These are phyloP conservation scores for Petrolisthes cinctipes DNA, from an alignment of 2,888 invertebrate genomes.

Conservation along the genomic window DNA sequence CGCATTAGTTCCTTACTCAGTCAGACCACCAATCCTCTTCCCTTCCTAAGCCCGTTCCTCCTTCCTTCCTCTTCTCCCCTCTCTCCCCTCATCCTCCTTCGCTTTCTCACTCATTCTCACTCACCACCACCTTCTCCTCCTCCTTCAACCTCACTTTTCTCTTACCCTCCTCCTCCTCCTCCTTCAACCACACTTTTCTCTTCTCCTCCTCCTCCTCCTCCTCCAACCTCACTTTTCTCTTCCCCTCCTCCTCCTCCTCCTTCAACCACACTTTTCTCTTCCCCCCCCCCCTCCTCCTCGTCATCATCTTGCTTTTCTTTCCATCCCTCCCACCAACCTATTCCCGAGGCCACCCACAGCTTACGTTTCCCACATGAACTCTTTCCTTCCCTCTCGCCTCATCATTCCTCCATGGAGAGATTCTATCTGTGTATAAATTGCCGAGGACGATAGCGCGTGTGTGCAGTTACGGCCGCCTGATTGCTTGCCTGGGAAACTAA, in stretches of 20 bases:
- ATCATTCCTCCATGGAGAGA: neutral
- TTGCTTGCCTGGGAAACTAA: constrained; percentile 9
- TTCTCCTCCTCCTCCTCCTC: neutral
- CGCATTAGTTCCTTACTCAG: neutral
- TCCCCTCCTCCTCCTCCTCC: neutral
- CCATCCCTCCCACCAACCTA: neutral
- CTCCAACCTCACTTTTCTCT: neutral
- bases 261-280: neutral
- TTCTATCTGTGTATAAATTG: neutral
- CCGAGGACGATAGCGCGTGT: neutral
- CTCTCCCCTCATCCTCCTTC: neutral
- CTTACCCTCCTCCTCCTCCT: neutral
- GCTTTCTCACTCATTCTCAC: neutral
- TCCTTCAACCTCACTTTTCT: neutral
- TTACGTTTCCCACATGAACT: neutral
- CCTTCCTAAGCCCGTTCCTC: neutral
- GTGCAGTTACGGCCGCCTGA: constrained; percentile 5
- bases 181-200: neutral
- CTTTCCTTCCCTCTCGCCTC: neutral
- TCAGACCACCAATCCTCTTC: neutral
- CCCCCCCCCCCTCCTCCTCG: neutral
- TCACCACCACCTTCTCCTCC: neutral
- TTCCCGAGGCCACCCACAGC: neutral
- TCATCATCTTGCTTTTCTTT: neutral
- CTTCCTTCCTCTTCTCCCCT: neutral